phyloP scores from a whole-genome alignment of 2,797 vertebrate species.

The Lagorchestes hirsutus region DNA sequence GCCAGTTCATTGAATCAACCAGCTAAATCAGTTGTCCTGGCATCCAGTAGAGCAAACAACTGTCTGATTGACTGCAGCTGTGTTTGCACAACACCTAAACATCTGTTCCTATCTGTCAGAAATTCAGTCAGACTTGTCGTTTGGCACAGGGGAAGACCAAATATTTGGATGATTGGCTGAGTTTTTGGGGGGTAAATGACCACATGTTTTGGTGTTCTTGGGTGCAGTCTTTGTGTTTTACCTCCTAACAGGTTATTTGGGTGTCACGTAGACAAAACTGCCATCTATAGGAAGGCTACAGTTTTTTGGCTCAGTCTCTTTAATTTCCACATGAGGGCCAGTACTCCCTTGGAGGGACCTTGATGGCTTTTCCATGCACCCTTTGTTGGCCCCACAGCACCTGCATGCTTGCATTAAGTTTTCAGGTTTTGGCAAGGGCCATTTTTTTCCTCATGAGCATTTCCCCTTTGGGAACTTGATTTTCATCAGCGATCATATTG shows the following conservation, averaged over 20 bases:
- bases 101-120: conserved; percentile 19
- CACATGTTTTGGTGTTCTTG: background rate
- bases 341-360: background rate
- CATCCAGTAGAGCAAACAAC: background rate
- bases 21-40: background rate
- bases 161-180: conserved; percentile 19
- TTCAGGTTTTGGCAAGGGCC: background rate
- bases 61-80: background rate
- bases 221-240: conserved; percentile 3
- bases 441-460: conserved; percentile 18
- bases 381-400: background rate
- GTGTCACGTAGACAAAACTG: background rate
- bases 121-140: background rate
- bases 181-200: background rate
- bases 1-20: background rate
- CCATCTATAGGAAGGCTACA: background rate
- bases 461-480: conserved; percentile 39
- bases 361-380: background rate
- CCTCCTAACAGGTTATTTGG: conserved; percentile 26
- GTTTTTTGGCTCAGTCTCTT: background rate
- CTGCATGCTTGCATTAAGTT: background rate
- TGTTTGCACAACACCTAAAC: background rate
- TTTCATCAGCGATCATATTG: conserved; percentile 57
- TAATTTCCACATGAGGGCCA: background rate
- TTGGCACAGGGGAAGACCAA: background rate